Base-by-base conservation (phyloP, 2,888 invertebrate species). In the Troides oblongomaculatus region DNA sequence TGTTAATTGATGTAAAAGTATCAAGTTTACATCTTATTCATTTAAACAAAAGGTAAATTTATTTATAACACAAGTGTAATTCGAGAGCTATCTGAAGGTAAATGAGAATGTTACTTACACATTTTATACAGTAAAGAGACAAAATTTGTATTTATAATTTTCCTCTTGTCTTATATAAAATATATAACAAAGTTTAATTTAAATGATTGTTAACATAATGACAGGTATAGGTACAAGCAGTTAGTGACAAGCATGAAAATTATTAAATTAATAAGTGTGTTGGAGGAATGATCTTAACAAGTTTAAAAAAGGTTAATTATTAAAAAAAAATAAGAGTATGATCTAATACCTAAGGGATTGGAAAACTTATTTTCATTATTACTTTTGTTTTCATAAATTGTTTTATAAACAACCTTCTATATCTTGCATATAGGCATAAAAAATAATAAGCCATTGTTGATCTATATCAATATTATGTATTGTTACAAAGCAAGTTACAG, bases 1-100 rank as follows among this genome's bases (percentile, higher is more conserved):
- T 57, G 57, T 8, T 21, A 18, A 21, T 23, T 57, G 57, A 21
- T 21, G 21, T 57, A 21, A 53, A 57, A 57, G n/a, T 21, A 57
- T 57, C 21, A 7, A 21, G n/a, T 21, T 57, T 10, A 57, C 21
- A 21, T 21, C 7, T 23, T 57, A 57, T 21, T n/a, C 21, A 21
- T 21, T 57, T 18, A 21, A 21, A 21, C 57, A 57, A 57, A 57
- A 21, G 57, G n/a, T 57, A 23, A 57, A 21, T 57, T 57, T 57
- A 57, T 57, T 57, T 57, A 57, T 57, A 57, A 21, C 18, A 57
- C 21, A n/a, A 10, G 2, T 57, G n/a, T 21, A n/a, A 57, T 57
- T 50, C 14, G 59, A 59, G 59, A 59, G 25, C 59, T 30, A 59
- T 59, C 59, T 18, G 30, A 25, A 59, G 59, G 30, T 57, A 10